phyloP scores from a whole-genome alignment of 2,797 vertebrate genomes.

The Spea hammondii region DNA sequence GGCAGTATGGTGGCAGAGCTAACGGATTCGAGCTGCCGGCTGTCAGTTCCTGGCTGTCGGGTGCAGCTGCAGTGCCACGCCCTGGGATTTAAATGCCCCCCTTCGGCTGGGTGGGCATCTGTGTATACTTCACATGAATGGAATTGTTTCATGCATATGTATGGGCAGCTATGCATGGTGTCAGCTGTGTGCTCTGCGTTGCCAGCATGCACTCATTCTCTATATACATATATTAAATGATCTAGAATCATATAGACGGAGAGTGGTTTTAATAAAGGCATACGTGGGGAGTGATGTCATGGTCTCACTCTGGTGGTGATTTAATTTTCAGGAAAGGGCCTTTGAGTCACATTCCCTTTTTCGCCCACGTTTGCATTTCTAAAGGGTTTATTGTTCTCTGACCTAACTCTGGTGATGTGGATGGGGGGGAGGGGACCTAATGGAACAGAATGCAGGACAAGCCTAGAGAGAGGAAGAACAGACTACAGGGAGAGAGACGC shows the following conservation, averaged over 20 bases:
- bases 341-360: conserved; percentile 17
- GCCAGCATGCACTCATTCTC: too few relatives aligned
- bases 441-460: conserved; percentile 13
- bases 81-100: conserved; percentile 17
- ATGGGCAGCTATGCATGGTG: too few relatives aligned
- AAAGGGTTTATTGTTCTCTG: conserved; percentile 32
- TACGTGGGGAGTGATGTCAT: background rate
- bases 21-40: conserved; percentile 14
- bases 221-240: too few relatives aligned
- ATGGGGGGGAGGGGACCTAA: conserved; percentile 18
- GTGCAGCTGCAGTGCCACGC: conserved; percentile 51
- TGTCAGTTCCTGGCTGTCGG: conserved; percentile 23
- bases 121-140: background rate
- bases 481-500: background rate
- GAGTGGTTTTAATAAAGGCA: background rate
- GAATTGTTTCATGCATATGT: too few relatives aligned
- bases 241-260: too few relatives aligned
- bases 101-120: background rate
- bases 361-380: conserved; percentile 13
- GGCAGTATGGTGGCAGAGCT: conserved; percentile 22
- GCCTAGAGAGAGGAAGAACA: conserved; percentile 5
- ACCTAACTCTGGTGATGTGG: conserved; percentile 34
- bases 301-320: background rate
- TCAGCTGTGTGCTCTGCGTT: too few relatives aligned
- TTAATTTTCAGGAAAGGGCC: conserved; percentile 6